Evolutionary conservation across 2,888 invertebrate species (phyloP), one percentile per base, ranked within the genome.

Genomic region (Clunio marinus): DNA sequence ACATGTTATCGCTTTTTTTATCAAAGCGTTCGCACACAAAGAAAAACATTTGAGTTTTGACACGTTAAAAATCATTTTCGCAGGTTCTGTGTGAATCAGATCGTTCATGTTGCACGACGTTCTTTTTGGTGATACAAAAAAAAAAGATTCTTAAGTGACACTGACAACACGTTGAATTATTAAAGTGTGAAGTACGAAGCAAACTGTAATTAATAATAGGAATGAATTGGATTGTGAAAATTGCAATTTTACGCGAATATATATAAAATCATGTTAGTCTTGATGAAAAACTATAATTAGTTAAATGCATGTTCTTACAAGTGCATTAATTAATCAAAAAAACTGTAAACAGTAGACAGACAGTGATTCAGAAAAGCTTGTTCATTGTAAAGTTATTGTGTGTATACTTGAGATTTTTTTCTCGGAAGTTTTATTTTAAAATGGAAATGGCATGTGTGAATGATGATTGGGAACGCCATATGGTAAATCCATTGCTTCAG

Each of bases 401-500:
- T n/a, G n/a, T n/a, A n/a, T n/a, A n/a, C 5, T 32, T 13, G 35
- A 5, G 35, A n/a, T 32, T 32, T 32, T 13, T 32, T 5, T 32
- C 7, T 32, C 35, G 35, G 35, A 8, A 8, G 35, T n/a, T n/a
- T 32, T 5, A 32, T 32, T 32, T 32, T 8, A 69, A 57, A 41
- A 73, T 74, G 73, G 73, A 73, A 71, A 70, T 73, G 70, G 72
- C 72, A 51, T 71, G 71, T 69, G 72, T 73, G 46, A 72, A 70
- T 70, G 83, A 83, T 79, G 83, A 83, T 76, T 84, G 83, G 83
- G 83, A 83, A 77, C 80, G 83, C 73, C 83, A 83, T 75, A 58
- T 66, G 15, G 83, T 83, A 71, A 82, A 83, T 69, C 82, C 83
- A 58, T 81, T 83, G 70, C 79, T 83, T 71, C 83, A 83, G 75